Evolutionary conservation across 1,140 invertebrate genomes (phyloP).

Genomic region (Eupristina koningsbergeri): DNA sequence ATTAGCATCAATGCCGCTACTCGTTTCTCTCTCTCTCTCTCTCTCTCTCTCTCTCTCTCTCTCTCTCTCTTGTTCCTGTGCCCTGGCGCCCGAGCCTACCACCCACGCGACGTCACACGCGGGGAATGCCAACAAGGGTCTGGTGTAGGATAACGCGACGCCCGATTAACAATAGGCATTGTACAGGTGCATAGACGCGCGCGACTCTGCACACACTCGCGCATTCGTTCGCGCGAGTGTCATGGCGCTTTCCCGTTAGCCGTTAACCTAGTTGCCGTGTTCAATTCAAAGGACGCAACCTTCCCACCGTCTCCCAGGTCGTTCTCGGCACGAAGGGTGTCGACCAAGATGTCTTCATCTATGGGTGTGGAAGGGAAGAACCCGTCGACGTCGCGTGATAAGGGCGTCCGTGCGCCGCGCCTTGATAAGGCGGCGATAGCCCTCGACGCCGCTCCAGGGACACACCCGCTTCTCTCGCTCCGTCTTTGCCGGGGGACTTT

Average conservation of each 20-base stretch:
- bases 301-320: slow-evolving; percentile 26
- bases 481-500: not conserved
- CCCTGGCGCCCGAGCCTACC: no score
- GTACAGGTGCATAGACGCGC: slow-evolving; percentile 58
- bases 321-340: slow-evolving; percentile 5
- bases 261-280: slow-evolving; percentile 67
- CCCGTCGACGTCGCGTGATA: slow-evolving; percentile 62
- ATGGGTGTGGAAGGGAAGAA: no score
- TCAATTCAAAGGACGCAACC: slow-evolving; percentile 68
- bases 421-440: slow-evolving; percentile 58
- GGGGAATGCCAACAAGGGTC: not conserved
- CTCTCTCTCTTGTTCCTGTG: no score
- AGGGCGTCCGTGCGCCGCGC: slow-evolving; percentile 62
- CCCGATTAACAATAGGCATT: slow-evolving; percentile 64
- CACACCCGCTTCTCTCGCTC: slow-evolving; percentile 54
- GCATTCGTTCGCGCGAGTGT: slow-evolving; percentile 41
- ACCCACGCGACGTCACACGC: not conserved
- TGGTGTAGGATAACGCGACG: not conserved
- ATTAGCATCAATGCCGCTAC: not conserved
- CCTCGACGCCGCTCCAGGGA: slow-evolving; percentile 14
- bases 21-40: not conserved
- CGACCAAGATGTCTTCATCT: no score
- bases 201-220: not conserved
- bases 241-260: slow-evolving; percentile 64
- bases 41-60: not conserved